A percentile compares a stretch with the other conserved stretches of the same genome.
These are phyloP conservation scores for Anthopleura xanthogrammica DNA, from an alignment of 92 coral and sea anemone genomes.

Conservation along the genomic window DNA sequence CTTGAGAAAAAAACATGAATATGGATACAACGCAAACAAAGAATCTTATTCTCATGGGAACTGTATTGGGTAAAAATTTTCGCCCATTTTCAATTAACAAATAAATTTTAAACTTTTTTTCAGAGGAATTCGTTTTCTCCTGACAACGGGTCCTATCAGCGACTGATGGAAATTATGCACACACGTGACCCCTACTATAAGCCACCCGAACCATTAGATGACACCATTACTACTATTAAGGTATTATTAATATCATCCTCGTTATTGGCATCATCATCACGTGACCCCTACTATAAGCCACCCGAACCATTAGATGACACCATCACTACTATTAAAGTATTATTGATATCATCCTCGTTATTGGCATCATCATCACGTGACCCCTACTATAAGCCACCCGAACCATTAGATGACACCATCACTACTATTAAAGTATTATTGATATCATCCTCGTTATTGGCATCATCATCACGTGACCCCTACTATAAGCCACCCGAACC, in stretches of 20 bases:
- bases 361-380: not conserved
- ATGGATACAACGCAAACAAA: too few relatives aligned
- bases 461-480: too few relatives aligned
- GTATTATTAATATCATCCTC: constrained; percentile 13
- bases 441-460: not conserved
- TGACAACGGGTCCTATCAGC: constrained; percentile 77
- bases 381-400: too few relatives aligned
- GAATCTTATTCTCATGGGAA: too few relatives aligned
- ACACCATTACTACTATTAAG: constrained; percentile 65
- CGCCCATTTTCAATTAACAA: too few relatives aligned
- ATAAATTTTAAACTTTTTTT: not conserved
- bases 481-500: too few relatives aligned
- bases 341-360: not conserved
- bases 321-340: constrained; percentile 75
- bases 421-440: too few relatives aligned
- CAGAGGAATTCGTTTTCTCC: constrained; percentile 77
- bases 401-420: too few relatives aligned
- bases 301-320: constrained; percentile 79
- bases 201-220: constrained; percentile 82
- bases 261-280: not conserved
- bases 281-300: constrained; percentile 76
- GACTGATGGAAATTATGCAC: constrained; percentile 84
- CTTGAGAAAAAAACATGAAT: too few relatives aligned
- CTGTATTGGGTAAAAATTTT: too few relatives aligned
- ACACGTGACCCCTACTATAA: constrained; percentile 95